These are phyloP conservation scores for Tenthredo amoena DNA, from an alignment of 2,888 invertebrate genomes.

Conservation along the genomic window DNA sequence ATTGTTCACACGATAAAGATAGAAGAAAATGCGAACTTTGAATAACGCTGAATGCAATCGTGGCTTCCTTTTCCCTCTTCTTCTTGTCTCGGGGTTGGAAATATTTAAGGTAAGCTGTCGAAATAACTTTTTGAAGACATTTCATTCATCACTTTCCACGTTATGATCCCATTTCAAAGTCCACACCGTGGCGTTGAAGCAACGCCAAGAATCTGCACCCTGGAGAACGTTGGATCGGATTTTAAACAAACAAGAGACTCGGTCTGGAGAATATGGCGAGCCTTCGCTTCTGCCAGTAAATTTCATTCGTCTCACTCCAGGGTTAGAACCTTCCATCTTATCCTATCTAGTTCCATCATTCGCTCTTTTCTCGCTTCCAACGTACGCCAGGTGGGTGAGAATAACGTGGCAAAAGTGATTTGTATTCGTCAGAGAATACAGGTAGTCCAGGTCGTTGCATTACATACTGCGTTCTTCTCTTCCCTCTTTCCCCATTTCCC, in stretches of 20 bases:
- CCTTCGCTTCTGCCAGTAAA: conserved; percentile 29
- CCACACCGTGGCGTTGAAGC: neutral
- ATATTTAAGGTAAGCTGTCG: neutral
- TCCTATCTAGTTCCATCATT: conserved; percentile 31
- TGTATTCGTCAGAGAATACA: conserved; percentile 46
- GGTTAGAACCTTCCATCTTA: conserved; percentile 36
- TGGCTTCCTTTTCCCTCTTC: neutral
- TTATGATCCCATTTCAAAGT: conserved; percentile 10
- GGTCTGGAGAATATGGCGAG: conserved; percentile 5
- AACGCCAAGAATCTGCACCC: neutral
- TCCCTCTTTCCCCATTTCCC: neutral
- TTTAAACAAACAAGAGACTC: neutral
- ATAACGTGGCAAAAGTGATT: conserved; percentile 44
- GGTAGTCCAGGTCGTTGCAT: conserved; percentile 20
- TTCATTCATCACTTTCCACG: conserved; percentile 38
- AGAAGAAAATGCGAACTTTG: neutral
- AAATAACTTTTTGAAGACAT: conserved; percentile 7
- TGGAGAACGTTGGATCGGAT: neutral
- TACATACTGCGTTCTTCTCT: neutral
- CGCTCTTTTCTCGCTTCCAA: neutral
- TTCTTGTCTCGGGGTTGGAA: neutral
- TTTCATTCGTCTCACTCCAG: conserved; percentile 38
- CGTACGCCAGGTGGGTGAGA: neutral
- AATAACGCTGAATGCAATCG: conserved; percentile 18
- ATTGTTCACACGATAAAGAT: neutral